Evolutionary conservation across 1,140 invertebrate genomes (phyloP).

Genomic region (Aphelinus atriplicis): DNA sequence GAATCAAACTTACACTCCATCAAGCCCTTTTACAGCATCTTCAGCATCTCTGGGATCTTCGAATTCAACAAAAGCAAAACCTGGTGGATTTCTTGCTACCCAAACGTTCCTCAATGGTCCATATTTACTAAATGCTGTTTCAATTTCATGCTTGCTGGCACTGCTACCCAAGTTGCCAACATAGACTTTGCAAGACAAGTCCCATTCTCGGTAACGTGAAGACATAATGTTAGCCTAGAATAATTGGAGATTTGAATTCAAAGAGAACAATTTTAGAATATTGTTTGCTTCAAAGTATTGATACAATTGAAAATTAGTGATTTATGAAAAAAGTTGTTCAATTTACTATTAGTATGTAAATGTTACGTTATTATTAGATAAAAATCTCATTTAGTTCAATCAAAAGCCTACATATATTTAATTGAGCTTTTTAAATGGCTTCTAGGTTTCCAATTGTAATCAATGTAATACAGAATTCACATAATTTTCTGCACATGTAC

Average conservation of each 20-base stretch:
- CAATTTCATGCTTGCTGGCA: conserved; percentile 91
- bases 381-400: too few relatives aligned
- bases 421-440: too few relatives aligned
- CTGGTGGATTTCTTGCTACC: conserved; percentile 94
- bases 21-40: conserved; percentile 93
- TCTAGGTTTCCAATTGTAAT: too few relatives aligned
- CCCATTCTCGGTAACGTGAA: conserved; percentile 89
- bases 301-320: too few relatives aligned
- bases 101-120: conserved; percentile 95
- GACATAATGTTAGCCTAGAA: conserved; percentile 40
- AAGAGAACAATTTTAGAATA: too few relatives aligned
- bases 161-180: conserved; percentile 96
- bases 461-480: too few relatives aligned
- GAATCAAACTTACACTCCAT: conserved; percentile 84
- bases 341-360: too few relatives aligned
- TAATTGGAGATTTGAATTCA: not conserved
- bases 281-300: too few relatives aligned
- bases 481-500: too few relatives aligned
- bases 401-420: too few relatives aligned
- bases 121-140: conserved; percentile 93
- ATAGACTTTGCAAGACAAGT: conserved; percentile 96
- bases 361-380: too few relatives aligned
- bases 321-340: too few relatives aligned
- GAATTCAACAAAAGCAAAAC: conserved; percentile 98
- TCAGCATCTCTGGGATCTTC: conserved; percentile 97